phyloP scores from a whole-genome alignment of 1,140 invertebrate genomes.

The Anastrepha obliqua region DNA sequence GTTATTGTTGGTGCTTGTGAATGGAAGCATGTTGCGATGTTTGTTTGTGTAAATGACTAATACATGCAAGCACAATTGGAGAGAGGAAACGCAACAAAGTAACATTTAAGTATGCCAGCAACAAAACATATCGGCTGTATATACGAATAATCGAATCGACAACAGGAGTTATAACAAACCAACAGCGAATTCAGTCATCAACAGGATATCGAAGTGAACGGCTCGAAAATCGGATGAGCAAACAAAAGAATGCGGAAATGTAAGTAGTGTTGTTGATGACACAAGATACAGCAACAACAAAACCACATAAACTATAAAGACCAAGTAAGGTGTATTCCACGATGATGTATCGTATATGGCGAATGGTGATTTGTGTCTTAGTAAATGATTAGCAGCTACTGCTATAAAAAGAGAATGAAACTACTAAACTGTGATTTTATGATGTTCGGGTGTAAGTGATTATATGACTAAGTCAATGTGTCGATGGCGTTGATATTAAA shows the following conservation, averaged over 20 bases:
- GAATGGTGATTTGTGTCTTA: background rate
- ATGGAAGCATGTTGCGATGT: background rate
- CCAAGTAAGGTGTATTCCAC: background rate
- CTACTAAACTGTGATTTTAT: background rate
- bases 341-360: background rate
- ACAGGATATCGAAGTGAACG: conserved; percentile 44
- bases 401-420: background rate
- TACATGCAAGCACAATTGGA: background rate
- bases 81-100: background rate
- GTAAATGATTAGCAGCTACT: background rate
- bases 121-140: background rate
- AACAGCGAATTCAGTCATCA: conserved; percentile 44
- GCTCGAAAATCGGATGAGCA: background rate
- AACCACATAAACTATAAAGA: background rate
- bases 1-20: background rate
- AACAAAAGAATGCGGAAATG: background rate
- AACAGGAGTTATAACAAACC: background rate
- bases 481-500: too few species aligned
- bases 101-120: background rate
- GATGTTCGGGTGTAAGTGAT: background rate
- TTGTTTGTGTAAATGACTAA: background rate
- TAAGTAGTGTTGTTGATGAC: background rate
- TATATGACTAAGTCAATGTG: too few species aligned
- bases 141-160: background rate
- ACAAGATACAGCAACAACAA: background rate